Percentiles rank a stretch among this genome's conserved stretches.
Conservation (phyloP, 2,113 vertebrate genomes). For the Noctilio leporinus region DNA sequence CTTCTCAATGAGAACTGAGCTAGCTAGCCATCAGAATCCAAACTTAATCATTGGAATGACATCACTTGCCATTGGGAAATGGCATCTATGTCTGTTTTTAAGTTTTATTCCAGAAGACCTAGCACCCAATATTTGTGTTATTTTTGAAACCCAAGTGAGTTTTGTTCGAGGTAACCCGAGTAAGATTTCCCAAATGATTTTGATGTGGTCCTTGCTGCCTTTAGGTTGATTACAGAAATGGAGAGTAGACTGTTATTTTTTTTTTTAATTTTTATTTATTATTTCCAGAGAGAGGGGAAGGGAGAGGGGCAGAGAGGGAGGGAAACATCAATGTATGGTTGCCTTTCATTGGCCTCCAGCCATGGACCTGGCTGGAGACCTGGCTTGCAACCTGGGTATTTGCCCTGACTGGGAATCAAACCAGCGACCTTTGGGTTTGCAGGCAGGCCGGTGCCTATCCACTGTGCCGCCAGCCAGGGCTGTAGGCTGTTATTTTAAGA, state of each 20-base stretch:
- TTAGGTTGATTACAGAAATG: neutral
- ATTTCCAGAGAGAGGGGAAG: no score
- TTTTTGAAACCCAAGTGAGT: constrained; percentile 19
- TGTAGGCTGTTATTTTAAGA: neutral
- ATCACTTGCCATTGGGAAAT: neutral
- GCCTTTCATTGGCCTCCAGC: no score
- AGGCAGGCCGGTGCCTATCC: no score
- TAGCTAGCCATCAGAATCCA: neutral
- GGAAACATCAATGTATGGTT: no score
- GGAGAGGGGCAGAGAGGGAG: no score
- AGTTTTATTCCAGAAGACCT: neutral
- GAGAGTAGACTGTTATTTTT: neutral
- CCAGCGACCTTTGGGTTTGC: no score
- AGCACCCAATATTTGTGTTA: neutral
- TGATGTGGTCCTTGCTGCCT: neutral
- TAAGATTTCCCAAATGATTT: neutral
- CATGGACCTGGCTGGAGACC: no score
- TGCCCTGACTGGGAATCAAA: no score
- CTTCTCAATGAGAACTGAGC: neutral
- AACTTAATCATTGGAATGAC: neutral
- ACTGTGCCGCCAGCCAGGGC: no score
- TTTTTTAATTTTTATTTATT: no score
- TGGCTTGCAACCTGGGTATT: no score
- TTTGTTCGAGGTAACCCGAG: neutral
- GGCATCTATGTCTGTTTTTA: neutral